Conservation (phyloP, 1,140 invertebrate genomes). For the Eciton burchellii region DNA sequence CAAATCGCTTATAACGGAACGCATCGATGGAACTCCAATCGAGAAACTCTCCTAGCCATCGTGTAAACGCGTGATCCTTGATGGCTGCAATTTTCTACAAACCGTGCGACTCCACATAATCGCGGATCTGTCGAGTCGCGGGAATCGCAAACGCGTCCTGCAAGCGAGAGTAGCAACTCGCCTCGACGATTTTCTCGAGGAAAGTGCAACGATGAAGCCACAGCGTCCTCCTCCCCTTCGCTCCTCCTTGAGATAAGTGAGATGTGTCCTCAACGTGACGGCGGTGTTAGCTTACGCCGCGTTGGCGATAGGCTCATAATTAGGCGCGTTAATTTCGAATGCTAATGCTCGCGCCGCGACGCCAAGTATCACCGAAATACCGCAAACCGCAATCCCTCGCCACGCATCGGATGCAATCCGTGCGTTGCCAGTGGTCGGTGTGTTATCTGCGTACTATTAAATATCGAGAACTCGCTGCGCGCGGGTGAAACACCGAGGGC, state of each 20-base stretch:
- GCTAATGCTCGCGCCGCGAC: conserved; percentile 6
- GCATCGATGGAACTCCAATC: background rate
- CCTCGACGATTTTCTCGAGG: background rate
- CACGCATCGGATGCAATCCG: background rate
- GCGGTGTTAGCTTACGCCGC: conserved; percentile 1
- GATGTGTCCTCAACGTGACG: background rate
- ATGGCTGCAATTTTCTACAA: too few species aligned
- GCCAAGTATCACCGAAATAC: conserved; percentile 15
- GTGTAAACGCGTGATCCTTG: background rate
- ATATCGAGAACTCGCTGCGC: conserved; percentile 43
- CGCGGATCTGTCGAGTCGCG: too few species aligned
- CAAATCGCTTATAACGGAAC: conserved; percentile 11
- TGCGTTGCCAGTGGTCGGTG: conserved; percentile 7
- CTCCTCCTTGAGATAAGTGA: too few species aligned
- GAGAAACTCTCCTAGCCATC: background rate
- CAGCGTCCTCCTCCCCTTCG: background rate
- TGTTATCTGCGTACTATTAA: too few species aligned
- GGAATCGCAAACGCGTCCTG: too few species aligned
- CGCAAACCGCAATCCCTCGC: conserved; percentile 28
- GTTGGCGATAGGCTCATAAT: conserved; percentile 38
- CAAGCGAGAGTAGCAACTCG: background rate
- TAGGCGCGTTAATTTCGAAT: conserved; percentile 35
- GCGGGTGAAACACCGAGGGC: conserved; percentile 23
- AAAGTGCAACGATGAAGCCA: background rate
- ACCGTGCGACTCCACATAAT: too few species aligned